Evolutionary conservation across 2,113 vertebrate genomes (phyloP).

Genomic region (Pleuronectes platessa): DNA sequence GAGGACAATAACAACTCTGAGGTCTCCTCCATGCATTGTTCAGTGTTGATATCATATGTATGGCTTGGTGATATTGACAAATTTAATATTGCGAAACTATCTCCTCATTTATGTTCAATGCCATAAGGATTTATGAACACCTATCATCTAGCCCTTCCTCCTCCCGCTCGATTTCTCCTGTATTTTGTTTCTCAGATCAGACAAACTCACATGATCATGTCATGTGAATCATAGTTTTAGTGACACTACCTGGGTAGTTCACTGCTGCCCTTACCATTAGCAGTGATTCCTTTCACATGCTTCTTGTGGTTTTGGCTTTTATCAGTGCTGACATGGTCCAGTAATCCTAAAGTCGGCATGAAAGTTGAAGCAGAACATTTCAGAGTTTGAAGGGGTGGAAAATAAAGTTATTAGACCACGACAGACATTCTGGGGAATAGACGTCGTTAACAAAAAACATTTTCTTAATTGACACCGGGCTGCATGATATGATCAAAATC

Average conservation of each 20-base stretch:
- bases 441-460: background rate
- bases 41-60: background rate
- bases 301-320: background rate
- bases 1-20: background rate
- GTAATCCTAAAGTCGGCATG: background rate
- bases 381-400: background rate
- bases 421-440: background rate
- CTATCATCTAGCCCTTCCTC: background rate
- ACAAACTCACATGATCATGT: background rate
- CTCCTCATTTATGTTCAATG: constrained; percentile 1
- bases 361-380: background rate
- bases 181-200: background rate
- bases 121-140: background rate
- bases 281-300: background rate
- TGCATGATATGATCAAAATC: background rate
- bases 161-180: background rate
- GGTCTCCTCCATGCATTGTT: background rate
- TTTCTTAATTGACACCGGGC: too few relatives aligned
- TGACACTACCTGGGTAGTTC: background rate
- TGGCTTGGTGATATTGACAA: constrained; percentile 1
- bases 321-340: background rate
- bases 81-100: background rate
- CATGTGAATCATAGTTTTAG: background rate
- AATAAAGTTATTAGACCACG: background rate
- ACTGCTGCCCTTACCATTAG: background rate